phyloP scores from a whole-genome alignment of 1,140 invertebrate species.

The Nixonia krombeini region DNA sequence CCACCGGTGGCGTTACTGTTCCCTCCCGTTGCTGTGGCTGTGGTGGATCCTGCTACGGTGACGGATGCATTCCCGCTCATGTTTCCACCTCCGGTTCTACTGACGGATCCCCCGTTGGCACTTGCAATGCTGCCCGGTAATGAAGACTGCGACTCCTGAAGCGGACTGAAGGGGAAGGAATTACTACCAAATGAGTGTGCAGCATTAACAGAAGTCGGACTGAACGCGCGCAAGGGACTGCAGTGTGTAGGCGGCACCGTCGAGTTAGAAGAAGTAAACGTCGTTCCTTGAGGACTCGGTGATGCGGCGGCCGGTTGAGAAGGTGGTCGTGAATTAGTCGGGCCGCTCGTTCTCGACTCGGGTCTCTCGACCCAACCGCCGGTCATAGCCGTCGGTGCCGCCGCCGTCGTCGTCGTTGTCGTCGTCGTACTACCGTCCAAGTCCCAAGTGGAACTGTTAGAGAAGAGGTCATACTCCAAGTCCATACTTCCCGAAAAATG shows the following conservation, averaged over 20 bases:
- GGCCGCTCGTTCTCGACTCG: slow-evolving; percentile 74
- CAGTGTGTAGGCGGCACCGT: slow-evolving; percentile 55
- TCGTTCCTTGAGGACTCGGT: slow-evolving; percentile 55
- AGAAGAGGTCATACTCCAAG: slow-evolving; percentile 75
- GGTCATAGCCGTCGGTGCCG: not conserved
- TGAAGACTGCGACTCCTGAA: slow-evolving; percentile 69
- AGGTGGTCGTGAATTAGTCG: slow-evolving; percentile 72
- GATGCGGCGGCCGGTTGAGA: slow-evolving; percentile 68
- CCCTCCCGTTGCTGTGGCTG: slow-evolving; percentile 10
- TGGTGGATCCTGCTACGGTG: slow-evolving; percentile 40
- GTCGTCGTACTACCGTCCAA: slow-evolving; percentile 56
- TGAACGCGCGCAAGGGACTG: slow-evolving; percentile 65
- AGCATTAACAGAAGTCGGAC: slow-evolving; percentile 58
- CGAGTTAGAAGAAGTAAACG: slow-evolving; percentile 48
- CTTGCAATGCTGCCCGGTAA: slow-evolving; percentile 34
- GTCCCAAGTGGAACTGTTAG: slow-evolving; percentile 72
- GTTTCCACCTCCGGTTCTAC: not conserved
- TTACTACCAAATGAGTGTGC: slow-evolving; percentile 68
- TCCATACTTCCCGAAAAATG: slow-evolving; percentile 72
- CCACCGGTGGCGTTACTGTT: too few relatives aligned
- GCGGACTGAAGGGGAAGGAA: slow-evolving; percentile 75
- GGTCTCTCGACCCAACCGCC: slow-evolving; percentile 67
- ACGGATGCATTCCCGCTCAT: not conserved
- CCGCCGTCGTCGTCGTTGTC: not conserved
- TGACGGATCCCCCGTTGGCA: slow-evolving; percentile 11